A percentile compares a stretch with the other conserved stretches of the same genome.
Evolutionary conservation across 2,113 vertebrate genomes (phyloP).

Genomic region (Climacteris rufus): DNA sequence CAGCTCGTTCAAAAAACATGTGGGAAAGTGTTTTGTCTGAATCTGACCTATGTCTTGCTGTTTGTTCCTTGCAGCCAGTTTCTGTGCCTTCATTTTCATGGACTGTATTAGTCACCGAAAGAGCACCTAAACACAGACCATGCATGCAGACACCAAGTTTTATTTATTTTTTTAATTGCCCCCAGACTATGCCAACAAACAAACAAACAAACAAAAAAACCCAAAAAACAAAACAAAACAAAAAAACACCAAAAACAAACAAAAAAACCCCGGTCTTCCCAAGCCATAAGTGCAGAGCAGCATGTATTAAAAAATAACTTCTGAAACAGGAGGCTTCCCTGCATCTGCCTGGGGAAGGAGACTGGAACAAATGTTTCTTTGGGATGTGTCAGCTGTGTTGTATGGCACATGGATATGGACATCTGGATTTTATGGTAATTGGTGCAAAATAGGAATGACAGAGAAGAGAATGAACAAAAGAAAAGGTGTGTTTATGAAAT

Average conservation of each 20-base stretch:
- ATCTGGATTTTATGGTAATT: neutral
- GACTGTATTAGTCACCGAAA: neutral
- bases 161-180: neutral
- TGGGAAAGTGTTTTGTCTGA: neutral
- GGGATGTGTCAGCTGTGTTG: neutral
- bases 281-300: neutral
- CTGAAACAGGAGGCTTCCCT: neutral
- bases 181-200: too few species aligned
- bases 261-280: neutral
- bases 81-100: neutral
- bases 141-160: rapidly evolving
- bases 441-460: neutral
- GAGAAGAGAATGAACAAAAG: neutral
- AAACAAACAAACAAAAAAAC: neutral
- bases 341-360: neutral
- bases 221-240: neutral
- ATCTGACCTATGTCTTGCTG: neutral
- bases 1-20: neutral
- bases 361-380: neutral
- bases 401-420: neutral
- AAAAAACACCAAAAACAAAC: neutral
- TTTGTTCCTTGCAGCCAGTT: neutral
- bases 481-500: neutral
- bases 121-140: neutral
- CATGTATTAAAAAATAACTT: neutral